A percentile compares a stretch with the other conserved stretches of the same genome.
phyloP scores from a whole-genome alignment of 1,140 invertebrate species.

The Microvelia longipes region DNA sequence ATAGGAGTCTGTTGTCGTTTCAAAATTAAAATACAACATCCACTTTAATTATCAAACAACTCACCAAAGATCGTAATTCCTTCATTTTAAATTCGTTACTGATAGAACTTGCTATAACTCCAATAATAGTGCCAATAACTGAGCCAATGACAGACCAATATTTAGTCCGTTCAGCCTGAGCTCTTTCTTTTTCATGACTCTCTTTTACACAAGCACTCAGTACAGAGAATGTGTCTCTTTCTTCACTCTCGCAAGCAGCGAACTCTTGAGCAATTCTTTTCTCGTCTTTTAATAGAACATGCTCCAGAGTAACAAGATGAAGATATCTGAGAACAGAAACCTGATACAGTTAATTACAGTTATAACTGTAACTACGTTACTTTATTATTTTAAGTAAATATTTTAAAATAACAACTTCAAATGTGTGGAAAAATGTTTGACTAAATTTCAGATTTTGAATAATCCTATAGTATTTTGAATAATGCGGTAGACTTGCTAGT shows the following conservation, averaged over 20 bases:
- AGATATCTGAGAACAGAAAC: conserved; percentile 18
- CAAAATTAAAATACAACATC: no score
- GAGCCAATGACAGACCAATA: conserved; percentile 63
- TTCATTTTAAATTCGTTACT: conserved; percentile 49
- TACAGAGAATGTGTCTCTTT: conserved; percentile 46
- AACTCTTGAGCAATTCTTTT: conserved; percentile 17
- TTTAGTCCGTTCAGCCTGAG: conserved; percentile 56
- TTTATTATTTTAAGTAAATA: no score
- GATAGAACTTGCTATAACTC: conserved; percentile 46
- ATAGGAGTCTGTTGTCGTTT: no score
- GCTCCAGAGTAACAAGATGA: conserved; percentile 34
- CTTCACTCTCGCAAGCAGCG: conserved; percentile 33
- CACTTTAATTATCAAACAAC: no score
- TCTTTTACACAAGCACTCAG: conserved; percentile 50
- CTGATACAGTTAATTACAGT: no score
- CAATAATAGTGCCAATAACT: conserved; percentile 47
- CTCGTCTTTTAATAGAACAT: conserved; percentile 25
- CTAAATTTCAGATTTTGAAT: no score
- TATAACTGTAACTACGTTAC: no score
- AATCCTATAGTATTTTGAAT: no score
- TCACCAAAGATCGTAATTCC: conserved; percentile 42
- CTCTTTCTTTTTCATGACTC: conserved; percentile 54
- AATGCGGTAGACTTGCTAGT: no score
- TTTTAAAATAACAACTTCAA: no score
- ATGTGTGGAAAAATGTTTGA: no score